Evolutionary conservation across 2,888 invertebrate genomes (phyloP).

Genomic region (Dicycla oo): DNA sequence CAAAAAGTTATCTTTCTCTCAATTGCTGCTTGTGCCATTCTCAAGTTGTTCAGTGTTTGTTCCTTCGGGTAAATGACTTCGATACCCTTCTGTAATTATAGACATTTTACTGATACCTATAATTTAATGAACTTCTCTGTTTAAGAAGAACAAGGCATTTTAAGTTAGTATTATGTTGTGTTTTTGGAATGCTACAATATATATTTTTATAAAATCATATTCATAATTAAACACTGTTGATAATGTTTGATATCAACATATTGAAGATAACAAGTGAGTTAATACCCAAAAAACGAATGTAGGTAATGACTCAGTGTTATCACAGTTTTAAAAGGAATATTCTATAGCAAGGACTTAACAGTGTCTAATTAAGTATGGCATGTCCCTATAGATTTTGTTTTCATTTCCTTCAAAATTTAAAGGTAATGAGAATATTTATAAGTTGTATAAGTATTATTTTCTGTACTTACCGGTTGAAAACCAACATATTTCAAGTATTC

Average conservation of each 20-base stretch:
- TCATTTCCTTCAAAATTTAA: conserved; percentile 2
- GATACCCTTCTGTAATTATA: conserved; percentile 72
- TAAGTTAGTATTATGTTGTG: not conserved
- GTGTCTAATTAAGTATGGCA: not conserved
- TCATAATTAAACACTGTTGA: not conserved
- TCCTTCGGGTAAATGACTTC: conserved; percentile 78
- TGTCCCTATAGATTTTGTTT: conserved; percentile 17
- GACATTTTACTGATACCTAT: not conserved
- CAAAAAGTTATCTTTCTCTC: conserved; percentile 83
- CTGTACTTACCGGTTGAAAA: conserved; percentile 78
- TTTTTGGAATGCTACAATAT: not conserved
- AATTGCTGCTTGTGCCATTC: conserved; percentile 80
- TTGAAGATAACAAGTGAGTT: conserved; percentile 9
- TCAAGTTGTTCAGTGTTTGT: conserved; percentile 75
- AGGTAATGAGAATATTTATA: not conserved
- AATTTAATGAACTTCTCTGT: not conserved
- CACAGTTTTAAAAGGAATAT: not conserved
- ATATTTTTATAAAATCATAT: not conserved
- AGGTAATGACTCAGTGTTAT: not conserved
- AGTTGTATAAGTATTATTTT: not conserved
- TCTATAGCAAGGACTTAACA: not conserved
- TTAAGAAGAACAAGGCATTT: not conserved
- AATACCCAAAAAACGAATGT: not conserved
- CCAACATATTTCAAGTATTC: conserved; percentile 75
- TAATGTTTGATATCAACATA: conserved; percentile 9